Conservation (phyloP, 1,140 invertebrate genomes). For the Acromyrmex charruanus region DNA sequence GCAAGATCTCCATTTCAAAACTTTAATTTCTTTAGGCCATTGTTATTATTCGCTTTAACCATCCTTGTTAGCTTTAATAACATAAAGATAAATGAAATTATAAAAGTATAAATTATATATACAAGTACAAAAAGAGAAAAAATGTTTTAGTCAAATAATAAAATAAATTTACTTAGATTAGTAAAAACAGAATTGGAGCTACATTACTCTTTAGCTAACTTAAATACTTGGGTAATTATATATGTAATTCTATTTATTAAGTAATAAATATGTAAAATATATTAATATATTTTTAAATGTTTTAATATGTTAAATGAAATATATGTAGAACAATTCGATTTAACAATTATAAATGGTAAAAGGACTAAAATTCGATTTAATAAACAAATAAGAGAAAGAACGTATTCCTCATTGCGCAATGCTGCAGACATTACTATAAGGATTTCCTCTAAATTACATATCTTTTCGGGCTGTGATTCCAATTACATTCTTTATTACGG, state of each 20-base stretch:
- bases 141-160: background rate
- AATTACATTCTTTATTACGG: conserved; percentile 32
- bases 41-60: background rate
- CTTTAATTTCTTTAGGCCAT: conserved; percentile 35
- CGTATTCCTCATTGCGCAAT: background rate
- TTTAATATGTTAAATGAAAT: background rate
- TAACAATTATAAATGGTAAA: background rate
- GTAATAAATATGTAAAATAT: background rate
- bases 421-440: background rate
- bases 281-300: background rate
- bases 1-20: conserved; percentile 10
- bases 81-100: conserved; percentile 49
- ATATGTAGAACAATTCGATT: background rate
- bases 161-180: background rate
- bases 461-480: background rate
- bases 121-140: background rate
- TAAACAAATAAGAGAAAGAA: background rate
- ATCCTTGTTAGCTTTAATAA: conserved; percentile 14
- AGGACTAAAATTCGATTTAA: background rate
- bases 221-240: no score
- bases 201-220: background rate
- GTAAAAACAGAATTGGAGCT: conserved; percentile 11
- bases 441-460: background rate
- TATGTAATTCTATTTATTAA: background rate
- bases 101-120: conserved; percentile 42